Conservation (phyloP, 2,797 vertebrate species). For the Chelmon rostratus region DNA sequence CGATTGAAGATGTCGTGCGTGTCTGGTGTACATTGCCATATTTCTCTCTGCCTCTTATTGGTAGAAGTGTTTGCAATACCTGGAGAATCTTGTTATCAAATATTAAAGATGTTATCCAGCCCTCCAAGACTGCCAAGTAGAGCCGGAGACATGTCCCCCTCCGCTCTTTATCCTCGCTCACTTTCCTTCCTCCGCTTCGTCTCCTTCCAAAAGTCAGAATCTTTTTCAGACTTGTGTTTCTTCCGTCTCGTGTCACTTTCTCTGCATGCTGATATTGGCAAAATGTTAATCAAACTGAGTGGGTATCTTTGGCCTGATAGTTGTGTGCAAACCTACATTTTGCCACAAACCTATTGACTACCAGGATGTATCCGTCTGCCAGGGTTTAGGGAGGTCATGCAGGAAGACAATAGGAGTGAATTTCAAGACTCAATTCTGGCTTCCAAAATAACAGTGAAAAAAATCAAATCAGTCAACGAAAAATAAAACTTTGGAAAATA, state of each 20-base stretch:
- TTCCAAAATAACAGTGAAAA: not conserved
- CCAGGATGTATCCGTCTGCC: not conserved
- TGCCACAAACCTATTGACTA: not conserved
- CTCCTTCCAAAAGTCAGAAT: slow-evolving; percentile 57
- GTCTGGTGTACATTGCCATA: slow-evolving; percentile 68
- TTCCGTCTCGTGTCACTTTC: slow-evolving; percentile 4
- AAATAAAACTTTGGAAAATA: not conserved
- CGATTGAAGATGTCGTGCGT: slow-evolving; percentile 65
- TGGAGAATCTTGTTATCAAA: slow-evolving; percentile 85
- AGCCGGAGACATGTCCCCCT: slow-evolving; percentile 56
- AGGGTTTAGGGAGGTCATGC: not conserved
- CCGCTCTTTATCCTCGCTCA: slow-evolving; percentile 33
- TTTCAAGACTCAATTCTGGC: not conserved
- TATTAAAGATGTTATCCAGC: slow-evolving; percentile 88
- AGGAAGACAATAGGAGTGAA: not conserved
- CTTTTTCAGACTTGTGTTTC: slow-evolving; percentile 36
- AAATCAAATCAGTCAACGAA: not conserved
- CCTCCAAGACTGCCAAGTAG: slow-evolving; percentile 75
- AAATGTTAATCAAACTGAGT: no score
- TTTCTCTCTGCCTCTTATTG: slow-evolving; percentile 76
- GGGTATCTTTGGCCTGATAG: not conserved
- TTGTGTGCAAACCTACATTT: not conserved
- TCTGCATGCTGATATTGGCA: slow-evolving; percentile 13
- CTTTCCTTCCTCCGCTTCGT: slow-evolving; percentile 28
- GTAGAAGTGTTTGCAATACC: slow-evolving; percentile 79